These are phyloP conservation scores for Ceratoteleas bidentatus DNA, from an alignment of 1,140 invertebrate species.

Conservation along the genomic window DNA sequence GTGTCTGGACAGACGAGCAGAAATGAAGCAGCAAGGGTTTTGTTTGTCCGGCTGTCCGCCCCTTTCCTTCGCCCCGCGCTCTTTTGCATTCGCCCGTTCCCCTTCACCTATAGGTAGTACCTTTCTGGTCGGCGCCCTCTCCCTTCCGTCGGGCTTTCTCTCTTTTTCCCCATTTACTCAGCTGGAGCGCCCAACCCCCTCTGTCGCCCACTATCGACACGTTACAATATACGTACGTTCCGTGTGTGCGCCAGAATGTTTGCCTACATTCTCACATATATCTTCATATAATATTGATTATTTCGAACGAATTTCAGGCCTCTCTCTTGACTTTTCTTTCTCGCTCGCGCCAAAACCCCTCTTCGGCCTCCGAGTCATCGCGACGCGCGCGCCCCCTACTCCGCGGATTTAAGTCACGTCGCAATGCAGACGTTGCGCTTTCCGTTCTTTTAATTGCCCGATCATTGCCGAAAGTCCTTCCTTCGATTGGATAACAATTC, in stretches of 20 bases:
- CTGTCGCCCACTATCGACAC: slow-evolving; percentile 63
- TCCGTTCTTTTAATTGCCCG: slow-evolving; percentile 14
- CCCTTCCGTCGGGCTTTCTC: slow-evolving; percentile 31
- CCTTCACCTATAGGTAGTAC: slow-evolving; percentile 53
- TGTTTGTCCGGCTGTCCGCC: slow-evolving; percentile 81
- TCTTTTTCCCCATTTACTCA: slow-evolving; percentile 62
- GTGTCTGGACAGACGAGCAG: slow-evolving; percentile 80
- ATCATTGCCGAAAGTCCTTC: too few species aligned
- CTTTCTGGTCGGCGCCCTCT: slow-evolving; percentile 39
- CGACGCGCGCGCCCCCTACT: slow-evolving; percentile 22
- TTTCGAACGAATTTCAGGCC: slow-evolving; percentile 74
- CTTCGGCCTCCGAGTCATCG: slow-evolving; percentile 49
- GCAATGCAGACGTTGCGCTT: slow-evolving; percentile 69
- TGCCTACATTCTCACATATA: slow-evolving; percentile 76
- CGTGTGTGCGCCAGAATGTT: slow-evolving; percentile 63
- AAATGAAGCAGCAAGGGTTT: slow-evolving; percentile 81
- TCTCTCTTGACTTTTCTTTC: slow-evolving; percentile 36
- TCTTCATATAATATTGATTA: slow-evolving; percentile 79
- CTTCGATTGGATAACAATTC: too few species aligned
- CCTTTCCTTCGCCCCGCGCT: slow-evolving; percentile 52
- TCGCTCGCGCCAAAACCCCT: slow-evolving; percentile 30
- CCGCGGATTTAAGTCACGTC: slow-evolving; percentile 44
- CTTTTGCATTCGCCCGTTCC: slow-evolving; percentile 55
- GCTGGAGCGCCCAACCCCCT: slow-evolving; percentile 48
- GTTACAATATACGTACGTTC: slow-evolving; percentile 76